phyloP scores from a whole-genome alignment of 2,888 invertebrate species.

The Diaprepes abbreviatus region DNA sequence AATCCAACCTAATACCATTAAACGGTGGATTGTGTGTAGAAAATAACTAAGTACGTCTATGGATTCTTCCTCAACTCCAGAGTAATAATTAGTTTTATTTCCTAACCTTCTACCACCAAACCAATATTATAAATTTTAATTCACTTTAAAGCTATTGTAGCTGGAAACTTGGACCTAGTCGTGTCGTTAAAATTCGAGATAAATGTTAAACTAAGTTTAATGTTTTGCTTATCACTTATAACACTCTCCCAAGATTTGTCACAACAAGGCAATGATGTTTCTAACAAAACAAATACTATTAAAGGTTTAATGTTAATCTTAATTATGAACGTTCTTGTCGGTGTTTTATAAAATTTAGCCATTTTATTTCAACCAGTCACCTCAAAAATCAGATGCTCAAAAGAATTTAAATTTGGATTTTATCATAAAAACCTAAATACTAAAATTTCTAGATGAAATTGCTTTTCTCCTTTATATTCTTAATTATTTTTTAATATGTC shows the following conservation, averaged over 20 bases:
- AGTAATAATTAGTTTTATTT: background rate
- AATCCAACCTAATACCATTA: no score
- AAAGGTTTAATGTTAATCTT: background rate
- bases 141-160: constrained; percentile 20
- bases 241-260: constrained; percentile 51
- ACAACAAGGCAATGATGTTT: constrained; percentile 12
- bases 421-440: no score
- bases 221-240: constrained; percentile 52
- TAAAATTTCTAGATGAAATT: no score
- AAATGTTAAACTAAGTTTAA: constrained; percentile 33
- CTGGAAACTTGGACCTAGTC: constrained; percentile 32
- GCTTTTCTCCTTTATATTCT: no score
- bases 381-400: no score
- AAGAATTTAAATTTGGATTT: no score
- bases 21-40: no score
- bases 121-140: constrained; percentile 14
- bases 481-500: no score
- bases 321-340: background rate
- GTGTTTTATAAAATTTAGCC: no score
- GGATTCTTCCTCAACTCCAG: no score
- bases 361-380: no score
- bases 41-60: no score
- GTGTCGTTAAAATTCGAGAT: constrained; percentile 39
- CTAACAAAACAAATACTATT: constrained; percentile 4
- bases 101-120: background rate